phyloP scores from a whole-genome alignment of 2,113 vertebrate species.

The Struthidea cinerea region DNA sequence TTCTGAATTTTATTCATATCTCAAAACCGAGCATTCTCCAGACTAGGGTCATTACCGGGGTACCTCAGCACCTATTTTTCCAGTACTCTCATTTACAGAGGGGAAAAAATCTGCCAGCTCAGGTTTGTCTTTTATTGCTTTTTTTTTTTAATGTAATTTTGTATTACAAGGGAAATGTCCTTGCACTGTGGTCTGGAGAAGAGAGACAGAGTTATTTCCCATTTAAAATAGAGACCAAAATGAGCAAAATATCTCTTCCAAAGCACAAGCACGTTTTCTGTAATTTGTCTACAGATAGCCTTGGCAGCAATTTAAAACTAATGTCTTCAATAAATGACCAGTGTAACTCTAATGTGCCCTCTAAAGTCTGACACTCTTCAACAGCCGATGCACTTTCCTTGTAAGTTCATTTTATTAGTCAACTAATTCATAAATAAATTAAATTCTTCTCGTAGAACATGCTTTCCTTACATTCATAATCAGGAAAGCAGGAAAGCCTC shows the following conservation, averaged over 20 bases:
- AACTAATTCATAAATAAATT: conserved; percentile 54
- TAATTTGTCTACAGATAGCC: conserved; percentile 17
- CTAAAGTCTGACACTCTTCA: conserved; percentile 7
- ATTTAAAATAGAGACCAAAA: background rate
- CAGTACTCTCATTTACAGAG: background rate
- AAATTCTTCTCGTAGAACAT: background rate
- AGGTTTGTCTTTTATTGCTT: background rate
- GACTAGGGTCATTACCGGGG: background rate
- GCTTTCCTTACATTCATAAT: conserved; percentile 7
- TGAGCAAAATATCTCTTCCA: background rate
- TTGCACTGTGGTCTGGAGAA: background rate
- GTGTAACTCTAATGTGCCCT: conserved; percentile 7
- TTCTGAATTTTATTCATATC: background rate
- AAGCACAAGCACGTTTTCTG: background rate
- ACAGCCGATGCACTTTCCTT: background rate
- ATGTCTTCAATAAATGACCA: conserved; percentile 10
- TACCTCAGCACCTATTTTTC: background rate
- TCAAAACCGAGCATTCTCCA: background rate
- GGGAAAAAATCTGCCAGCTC: background rate
- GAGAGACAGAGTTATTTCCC: background rate
- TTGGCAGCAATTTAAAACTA: conserved; percentile 33
- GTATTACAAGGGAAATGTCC: background rate
- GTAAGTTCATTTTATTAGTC: conserved; percentile 54
- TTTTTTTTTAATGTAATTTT: background rate
- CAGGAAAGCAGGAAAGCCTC: background rate